Conservation (phyloP, 2,888 invertebrate genomes). For the Cepaea hortensis region DNA sequence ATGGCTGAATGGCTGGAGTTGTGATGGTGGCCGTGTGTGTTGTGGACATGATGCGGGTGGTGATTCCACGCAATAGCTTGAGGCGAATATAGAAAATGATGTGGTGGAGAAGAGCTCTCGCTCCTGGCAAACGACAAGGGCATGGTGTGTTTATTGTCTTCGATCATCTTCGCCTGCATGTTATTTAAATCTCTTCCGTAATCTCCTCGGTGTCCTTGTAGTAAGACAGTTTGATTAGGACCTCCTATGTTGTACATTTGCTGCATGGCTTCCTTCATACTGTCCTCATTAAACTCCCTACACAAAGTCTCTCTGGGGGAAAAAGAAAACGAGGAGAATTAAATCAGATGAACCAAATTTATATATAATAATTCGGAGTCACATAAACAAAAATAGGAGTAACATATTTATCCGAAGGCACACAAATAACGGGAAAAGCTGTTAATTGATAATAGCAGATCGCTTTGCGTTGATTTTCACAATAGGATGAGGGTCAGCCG, state of each 20-base stretch:
- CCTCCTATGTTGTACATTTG: constrained; percentile 51
- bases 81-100: constrained; percentile 44
- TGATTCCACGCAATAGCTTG: constrained; percentile 41
- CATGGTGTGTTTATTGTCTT: constrained; percentile 49
- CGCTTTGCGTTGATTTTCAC: too few relatives aligned
- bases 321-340: neutral
- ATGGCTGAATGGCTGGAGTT: constrained; percentile 39
- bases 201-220: constrained; percentile 37
- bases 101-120: constrained; percentile 40
- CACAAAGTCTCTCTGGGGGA: constrained; percentile 50
- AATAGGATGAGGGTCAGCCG: too few relatives aligned
- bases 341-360: too few relatives aligned
- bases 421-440: too few relatives aligned
- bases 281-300: constrained; percentile 51
- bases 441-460: too few relatives aligned
- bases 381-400: too few relatives aligned
- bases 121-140: constrained; percentile 51
- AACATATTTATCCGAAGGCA: too few relatives aligned
- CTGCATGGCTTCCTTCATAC: constrained; percentile 52
- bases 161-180: constrained; percentile 50
- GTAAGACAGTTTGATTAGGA: constrained; percentile 35
- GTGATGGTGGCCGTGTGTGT: constrained; percentile 38
- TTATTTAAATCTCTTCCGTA: constrained; percentile 39
- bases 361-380: too few relatives aligned
- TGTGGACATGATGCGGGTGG: constrained; percentile 40